Percentiles rank a stretch among this genome's conserved stretches.
These are phyloP conservation scores for Pristionchus exspectatus DNA, from an alignment of 2,888 invertebrate species.

Conservation along the genomic window DNA sequence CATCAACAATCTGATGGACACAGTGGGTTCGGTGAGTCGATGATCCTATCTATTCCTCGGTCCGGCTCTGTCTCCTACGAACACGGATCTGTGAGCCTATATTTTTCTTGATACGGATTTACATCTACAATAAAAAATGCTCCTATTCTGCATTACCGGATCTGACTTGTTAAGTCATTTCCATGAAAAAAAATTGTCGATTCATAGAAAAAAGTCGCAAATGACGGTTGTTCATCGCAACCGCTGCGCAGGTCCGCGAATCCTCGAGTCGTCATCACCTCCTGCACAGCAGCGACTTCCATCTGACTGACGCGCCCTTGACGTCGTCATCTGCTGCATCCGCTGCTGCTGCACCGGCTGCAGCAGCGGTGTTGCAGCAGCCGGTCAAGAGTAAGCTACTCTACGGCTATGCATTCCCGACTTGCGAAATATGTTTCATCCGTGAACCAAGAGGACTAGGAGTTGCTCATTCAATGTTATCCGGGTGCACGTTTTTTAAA, in stretches of 20 bases:
- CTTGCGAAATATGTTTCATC: not conserved
- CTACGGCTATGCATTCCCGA: not conserved
- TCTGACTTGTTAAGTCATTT: not conserved
- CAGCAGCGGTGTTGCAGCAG: not conserved
- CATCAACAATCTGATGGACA: constrained; percentile 72
- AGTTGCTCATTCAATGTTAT: not conserved
- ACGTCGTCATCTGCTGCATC: not conserved
- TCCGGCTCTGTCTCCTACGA: not conserved
- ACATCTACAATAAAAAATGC: too few species aligned
- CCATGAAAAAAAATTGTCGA: not conserved
- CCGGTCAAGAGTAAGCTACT: constrained; percentile 8
- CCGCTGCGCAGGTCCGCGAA: not conserved
- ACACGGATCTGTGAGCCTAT: too few species aligned
- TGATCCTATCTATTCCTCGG: not conserved
- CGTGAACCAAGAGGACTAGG: not conserved
- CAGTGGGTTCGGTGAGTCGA: constrained; percentile 53
- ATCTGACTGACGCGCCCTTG: not conserved
- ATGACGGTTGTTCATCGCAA: not conserved
- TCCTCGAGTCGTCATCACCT: not conserved
- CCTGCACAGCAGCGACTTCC: constrained; percentile 18
- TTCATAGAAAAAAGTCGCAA: not conserved
- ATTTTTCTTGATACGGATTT: too few species aligned
- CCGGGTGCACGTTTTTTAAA: too few species aligned
- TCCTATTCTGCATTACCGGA: too few species aligned
- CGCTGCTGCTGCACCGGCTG: not conserved